Conservation (phyloP, 2,113 vertebrate species). For the Falcunculus frontatus region DNA sequence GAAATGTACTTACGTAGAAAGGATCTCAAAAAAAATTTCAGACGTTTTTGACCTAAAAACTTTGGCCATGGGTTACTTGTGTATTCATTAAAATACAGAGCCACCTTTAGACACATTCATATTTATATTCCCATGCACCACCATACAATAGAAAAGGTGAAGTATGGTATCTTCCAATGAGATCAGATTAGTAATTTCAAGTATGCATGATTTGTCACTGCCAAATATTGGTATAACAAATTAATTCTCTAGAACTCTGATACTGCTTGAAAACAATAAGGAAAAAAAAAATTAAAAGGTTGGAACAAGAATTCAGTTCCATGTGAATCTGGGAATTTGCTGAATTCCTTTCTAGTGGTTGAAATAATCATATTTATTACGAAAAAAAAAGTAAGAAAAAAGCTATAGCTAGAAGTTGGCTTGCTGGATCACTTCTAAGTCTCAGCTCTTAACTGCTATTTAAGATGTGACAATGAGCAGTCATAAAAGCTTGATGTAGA, state of each 20-base stretch:
- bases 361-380: background rate
- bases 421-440: background rate
- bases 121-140: background rate
- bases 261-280: background rate
- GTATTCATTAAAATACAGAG: background rate
- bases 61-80: background rate
- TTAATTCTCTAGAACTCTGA: background rate
- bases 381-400: background rate
- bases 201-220: background rate
- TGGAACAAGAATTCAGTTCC: background rate
- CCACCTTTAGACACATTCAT: background rate
- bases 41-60: background rate
- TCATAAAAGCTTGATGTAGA: background rate
- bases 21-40: background rate
- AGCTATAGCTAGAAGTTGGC: background rate
- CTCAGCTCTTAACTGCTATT: background rate
- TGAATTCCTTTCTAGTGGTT: background rate
- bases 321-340: background rate
- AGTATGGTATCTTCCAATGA: background rate
- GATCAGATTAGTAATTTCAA: background rate
- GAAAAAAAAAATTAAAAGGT: background rate
- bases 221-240: background rate
- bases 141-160: background rate
- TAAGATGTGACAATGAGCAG: background rate
- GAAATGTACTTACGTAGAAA: background rate